Evolutionary conservation across 2,888 invertebrate species (phyloP), one percentile per base, ranked within the genome.

Genomic region (Andrena bicolor): DNA sequence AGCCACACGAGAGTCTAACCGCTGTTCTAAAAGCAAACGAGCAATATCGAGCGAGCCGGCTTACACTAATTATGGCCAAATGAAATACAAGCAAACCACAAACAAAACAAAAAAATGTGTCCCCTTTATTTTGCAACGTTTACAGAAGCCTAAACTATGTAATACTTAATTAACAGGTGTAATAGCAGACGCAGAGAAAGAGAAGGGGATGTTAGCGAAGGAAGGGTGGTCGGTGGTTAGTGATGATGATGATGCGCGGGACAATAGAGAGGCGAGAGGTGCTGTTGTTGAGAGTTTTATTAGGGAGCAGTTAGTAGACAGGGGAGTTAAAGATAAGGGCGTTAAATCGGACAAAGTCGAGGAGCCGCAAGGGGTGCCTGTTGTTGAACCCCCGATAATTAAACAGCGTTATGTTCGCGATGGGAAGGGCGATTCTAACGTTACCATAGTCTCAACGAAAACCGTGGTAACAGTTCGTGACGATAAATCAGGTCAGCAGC

Each of bases 141-240:
- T 92, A 89, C 85, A 91, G 91, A 93, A 91, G 91, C 90, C 93
- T 94, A 94, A 93, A 93, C 92, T 93, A 88, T 91, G 87, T 92
- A 90, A 93, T 93, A 93, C 91, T 94, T 94, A 93, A 94, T 94
- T 94, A 93, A 94, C 94, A 94, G 94, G 94, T 94, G 90, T 94
- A 91, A 93, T 93, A 92, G 93, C 93, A 93, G 94, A 94, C 89
- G 94, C 94, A 87, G 93, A 93, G 92, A 94, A 93, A 94, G 92
- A 93, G 93, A 93, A 93, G 93, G 92, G 91, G 93, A 93, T 93
- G 91, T 94, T 94, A 93, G 92, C 92, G 91, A 93, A 90, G 93
- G 93, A 94, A 92, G 94, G 94, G 94, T 94, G 93, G 93, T 94
- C 93, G 93, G 94, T 93, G 93, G 93, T 93, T 92, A 90, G 88